Percentiles rank a stretch among this genome's conserved stretches.
phyloP scores from a whole-genome alignment of 2,888 invertebrate genomes.

The Hirudinaria manillensis region DNA sequence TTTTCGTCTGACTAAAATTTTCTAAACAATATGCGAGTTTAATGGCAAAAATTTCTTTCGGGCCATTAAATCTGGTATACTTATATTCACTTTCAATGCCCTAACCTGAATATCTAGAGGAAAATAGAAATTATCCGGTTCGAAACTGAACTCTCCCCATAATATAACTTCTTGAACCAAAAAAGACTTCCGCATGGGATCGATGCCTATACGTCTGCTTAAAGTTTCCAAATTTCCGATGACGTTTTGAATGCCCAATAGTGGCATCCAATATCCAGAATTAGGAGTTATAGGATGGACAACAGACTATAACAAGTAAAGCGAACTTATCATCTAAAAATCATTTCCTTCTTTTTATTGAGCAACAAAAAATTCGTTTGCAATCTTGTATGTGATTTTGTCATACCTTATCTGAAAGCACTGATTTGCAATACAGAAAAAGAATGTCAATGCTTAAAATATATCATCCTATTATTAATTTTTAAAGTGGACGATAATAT shows the following conservation, averaged over 20 bases:
- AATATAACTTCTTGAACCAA: background rate
- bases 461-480: too few species aligned
- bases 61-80: too few species aligned
- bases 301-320: background rate
- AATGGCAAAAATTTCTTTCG: too few species aligned
- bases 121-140: constrained; percentile 9
- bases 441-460: too few species aligned
- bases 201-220: background rate
- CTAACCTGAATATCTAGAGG: constrained; percentile 21
- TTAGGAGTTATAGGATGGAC: background rate
- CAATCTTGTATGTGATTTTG: too few species aligned
- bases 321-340: background rate
- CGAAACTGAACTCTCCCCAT: constrained; percentile 22
- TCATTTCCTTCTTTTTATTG: background rate
- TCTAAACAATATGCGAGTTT: too few species aligned
- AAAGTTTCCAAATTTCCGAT: constrained; percentile 7
- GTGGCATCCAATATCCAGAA: constrained; percentile 13
- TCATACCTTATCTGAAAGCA: too few species aligned
- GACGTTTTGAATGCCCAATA: constrained; percentile 9
- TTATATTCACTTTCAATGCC: too few species aligned
- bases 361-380: too few species aligned
- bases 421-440: too few species aligned
- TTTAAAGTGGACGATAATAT: too few species aligned
- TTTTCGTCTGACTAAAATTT: too few species aligned
- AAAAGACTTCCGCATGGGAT: constrained; percentile 9